Conservation (phyloP, 92 coral and sea anemone genomes). For the Epizoanthus stellaris region DNA sequence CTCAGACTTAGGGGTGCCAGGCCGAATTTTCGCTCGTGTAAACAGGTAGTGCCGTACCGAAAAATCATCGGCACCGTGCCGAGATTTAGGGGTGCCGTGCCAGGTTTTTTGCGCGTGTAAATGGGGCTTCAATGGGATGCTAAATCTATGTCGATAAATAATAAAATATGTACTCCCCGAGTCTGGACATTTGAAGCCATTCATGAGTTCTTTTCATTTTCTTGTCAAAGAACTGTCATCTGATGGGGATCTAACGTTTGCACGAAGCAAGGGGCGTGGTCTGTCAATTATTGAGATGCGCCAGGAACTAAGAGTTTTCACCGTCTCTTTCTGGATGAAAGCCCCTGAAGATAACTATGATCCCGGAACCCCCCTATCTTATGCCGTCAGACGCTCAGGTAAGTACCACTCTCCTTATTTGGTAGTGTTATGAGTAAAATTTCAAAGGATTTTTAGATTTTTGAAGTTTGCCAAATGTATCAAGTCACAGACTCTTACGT, state of each 20-base stretch:
- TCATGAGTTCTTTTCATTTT: not conserved
- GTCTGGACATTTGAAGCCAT: not conserved
- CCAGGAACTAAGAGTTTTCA: constrained; percentile 83
- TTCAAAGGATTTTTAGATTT: too few species aligned
- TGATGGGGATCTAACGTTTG: constrained; percentile 84
- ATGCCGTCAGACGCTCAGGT: constrained; percentile 84
- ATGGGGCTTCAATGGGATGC: too few species aligned
- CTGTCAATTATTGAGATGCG: constrained; percentile 73
- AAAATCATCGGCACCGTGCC: too few species aligned
- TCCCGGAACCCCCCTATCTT: constrained; percentile 96
- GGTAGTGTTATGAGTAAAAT: too few species aligned
- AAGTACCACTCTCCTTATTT: constrained; percentile 4
- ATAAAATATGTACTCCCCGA: not conserved
- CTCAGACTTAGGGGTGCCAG: too few species aligned
- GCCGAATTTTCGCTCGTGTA: too few species aligned
- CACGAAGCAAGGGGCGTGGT: constrained; percentile 75
- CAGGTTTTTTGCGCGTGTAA: too few species aligned
- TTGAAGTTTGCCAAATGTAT: too few species aligned
- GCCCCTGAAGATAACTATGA: constrained; percentile 58
- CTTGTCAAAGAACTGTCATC: constrained; percentile 58
- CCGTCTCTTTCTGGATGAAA: constrained; percentile 97
- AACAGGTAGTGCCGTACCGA: too few species aligned
- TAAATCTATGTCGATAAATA: not conserved
- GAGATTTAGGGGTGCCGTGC: too few species aligned
- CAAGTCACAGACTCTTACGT: too few species aligned